These are phyloP conservation scores for Bubo bubo DNA, from an alignment of 2,113 vertebrate species.

Conservation along the genomic window DNA sequence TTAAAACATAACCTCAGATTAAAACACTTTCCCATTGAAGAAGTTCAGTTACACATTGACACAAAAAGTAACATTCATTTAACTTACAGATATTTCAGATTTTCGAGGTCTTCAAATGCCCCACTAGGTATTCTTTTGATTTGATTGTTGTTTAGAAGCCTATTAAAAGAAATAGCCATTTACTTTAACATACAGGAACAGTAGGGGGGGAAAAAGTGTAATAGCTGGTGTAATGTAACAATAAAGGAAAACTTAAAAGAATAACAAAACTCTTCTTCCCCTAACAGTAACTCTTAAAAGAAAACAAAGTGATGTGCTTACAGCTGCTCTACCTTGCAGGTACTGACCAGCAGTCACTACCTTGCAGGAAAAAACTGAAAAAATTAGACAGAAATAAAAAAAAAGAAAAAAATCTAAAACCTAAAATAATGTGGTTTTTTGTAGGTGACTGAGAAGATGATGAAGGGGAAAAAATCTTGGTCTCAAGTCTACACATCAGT, in stretches of 20 bases:
- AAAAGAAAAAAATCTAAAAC: background rate
- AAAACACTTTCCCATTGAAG: background rate
- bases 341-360: background rate
- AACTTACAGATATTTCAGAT: slow-evolving; percentile 99
- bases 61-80: background rate
- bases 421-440: background rate
- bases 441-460: background rate
- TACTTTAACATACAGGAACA: background rate
- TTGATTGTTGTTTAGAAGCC: slow-evolving; percentile 97
- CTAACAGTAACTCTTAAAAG: background rate
- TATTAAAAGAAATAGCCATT: slow-evolving; percentile 37
- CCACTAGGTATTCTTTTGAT: slow-evolving; percentile 90
- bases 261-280: background rate
- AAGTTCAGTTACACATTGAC: background rate
- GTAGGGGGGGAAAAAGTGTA: background rate
- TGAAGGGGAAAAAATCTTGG: rapidly evolving
- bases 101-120: slow-evolving; percentile 95
- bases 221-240: background rate
- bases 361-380: background rate
- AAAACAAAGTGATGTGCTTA: background rate
- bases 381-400: background rate
- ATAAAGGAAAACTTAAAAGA: background rate
- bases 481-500: background rate
- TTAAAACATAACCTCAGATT: background rate
- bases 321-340: background rate